Evolutionary conservation across 1,140 invertebrate species (phyloP), one percentile per base, ranked within the genome.

Genomic region (Atopsyche davidsoni): DNA sequence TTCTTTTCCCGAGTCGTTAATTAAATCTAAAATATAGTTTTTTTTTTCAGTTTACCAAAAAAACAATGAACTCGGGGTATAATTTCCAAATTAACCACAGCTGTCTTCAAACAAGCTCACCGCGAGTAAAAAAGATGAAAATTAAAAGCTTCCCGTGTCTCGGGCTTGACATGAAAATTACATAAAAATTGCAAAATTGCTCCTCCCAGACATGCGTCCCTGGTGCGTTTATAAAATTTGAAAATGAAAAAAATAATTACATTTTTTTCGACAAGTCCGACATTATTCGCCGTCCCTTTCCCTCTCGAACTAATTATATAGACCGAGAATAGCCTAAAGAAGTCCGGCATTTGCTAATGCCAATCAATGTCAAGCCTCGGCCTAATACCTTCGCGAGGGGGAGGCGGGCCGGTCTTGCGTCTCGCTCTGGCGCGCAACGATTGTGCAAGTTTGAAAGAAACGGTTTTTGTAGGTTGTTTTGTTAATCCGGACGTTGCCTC

Each of bases 351-450:
- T 50, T 54, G 46, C 51, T 40, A 53, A 43, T 53, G 51, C 45
- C 46, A 54, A 54, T 54, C 52, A 54, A 54, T 54, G 52, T 54
- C 52, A 54, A 14, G 36, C 4, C 23, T 14, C 43, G 17, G 43
- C 16, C 13, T 31, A 52, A 46, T 40, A 46, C 43, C 42, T 24
- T 36, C 41, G 44, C 35, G 35, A 46, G 25, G 24, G 21, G 24
- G 32, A 42, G 22, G 38, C 23, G 25, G 24, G n/a, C 23, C 17
- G 23, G 25, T 50, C 19, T 10, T 42, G 24, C 40, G 16, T 50
- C 39, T 50, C 48, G n/a, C 21, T 50, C 48, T 28, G 32, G 13
- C 36, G 40, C 48, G 25, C 40, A 38, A 40, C 28, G 31, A 28
- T 46, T 32, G 32, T 38, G 24, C n/a, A n/a, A n/a, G n/a, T n/a